Conservation (phyloP, 2,797 vertebrate genomes). For the Karalla daura region DNA sequence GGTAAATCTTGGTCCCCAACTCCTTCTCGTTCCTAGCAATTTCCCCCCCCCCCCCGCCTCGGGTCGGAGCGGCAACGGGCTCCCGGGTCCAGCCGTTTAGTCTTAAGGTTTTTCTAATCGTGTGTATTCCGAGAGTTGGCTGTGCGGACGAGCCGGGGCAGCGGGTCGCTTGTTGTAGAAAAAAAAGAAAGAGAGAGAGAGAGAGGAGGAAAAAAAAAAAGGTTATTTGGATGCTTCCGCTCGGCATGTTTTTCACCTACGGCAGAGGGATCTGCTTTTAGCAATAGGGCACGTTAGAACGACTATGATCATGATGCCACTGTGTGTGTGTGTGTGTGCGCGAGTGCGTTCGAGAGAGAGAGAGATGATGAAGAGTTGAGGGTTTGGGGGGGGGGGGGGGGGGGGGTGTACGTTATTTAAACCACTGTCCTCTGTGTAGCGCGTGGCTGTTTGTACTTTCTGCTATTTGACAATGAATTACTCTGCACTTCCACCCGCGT, state of each 20-base stretch:
- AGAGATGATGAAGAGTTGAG: conserved; percentile 5
- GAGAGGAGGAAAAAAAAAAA: no score
- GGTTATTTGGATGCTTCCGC: conserved; percentile 20
- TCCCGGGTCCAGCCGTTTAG: neutral
- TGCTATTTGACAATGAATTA: conserved; percentile 78
- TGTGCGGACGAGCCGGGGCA: conserved; percentile 32
- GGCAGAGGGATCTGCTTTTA: conserved; percentile 28
- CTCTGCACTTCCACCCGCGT: conserved; percentile 62
- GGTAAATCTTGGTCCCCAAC: no score
- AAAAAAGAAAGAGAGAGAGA: no score
- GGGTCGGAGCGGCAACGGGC: conserved; percentile 12
- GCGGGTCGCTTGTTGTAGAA: conserved; percentile 3
- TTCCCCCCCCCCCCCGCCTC: neutral
- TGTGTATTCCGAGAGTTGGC: conserved; percentile 19
- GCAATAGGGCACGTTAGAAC: conserved; percentile 41
- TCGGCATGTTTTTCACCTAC: conserved; percentile 35
- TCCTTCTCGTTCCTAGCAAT: neutral
- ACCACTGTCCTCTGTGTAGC: conserved; percentile 58
- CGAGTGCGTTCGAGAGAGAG: neutral
- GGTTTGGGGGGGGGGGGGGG: conserved; percentile 45
- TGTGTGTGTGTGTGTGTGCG: conserved; percentile 6
- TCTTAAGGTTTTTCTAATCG: conserved; percentile 10
- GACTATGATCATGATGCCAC: conserved; percentile 32
- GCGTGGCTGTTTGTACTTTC: conserved; percentile 61
- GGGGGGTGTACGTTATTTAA: conserved; percentile 67